A percentile compares a stretch with the other conserved stretches of the same genome.
Evolutionary conservation across 1,140 invertebrate species (phyloP).

Genomic region (Tetraneura akinire): DNA sequence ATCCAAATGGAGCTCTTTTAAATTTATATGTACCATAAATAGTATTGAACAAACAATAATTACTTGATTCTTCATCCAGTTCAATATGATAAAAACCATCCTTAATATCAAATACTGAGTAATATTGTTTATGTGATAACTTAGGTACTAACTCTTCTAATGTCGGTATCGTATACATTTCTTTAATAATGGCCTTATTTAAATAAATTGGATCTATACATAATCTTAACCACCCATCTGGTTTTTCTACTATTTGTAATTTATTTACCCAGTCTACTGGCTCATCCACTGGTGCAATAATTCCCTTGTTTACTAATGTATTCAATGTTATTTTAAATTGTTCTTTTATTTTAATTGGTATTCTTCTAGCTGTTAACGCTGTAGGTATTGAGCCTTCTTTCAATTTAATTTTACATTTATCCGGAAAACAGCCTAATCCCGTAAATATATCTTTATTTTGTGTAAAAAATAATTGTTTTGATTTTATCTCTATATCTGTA

Average conservation of each 20-base stretch:
- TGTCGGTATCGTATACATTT: background rate
- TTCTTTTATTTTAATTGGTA: conserved; percentile 4
- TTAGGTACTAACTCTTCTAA: background rate
- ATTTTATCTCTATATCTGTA: background rate
- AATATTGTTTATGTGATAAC: background rate
- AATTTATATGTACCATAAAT: conserved; percentile 40
- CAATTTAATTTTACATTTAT: background rate
- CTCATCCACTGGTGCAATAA: background rate
- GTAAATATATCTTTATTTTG: conserved; percentile 39
- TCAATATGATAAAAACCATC: background rate
- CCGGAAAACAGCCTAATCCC: conserved; percentile 33
- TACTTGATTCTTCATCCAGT: background rate
- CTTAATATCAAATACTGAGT: conserved; percentile 6
- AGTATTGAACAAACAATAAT: conserved; percentile 41
- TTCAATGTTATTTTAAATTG: conserved; percentile 38
- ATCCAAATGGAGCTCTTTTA: conserved; percentile 53
- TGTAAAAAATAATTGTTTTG: background rate
- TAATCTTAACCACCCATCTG: background rate
- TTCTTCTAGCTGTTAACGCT: conserved; percentile 13
- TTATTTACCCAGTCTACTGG: background rate
- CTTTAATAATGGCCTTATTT: background rate
- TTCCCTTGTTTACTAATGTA: background rate
- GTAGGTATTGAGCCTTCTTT: background rate
- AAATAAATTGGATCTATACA: conserved; percentile 2
- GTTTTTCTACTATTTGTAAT: conserved; percentile 3